phyloP scores from a whole-genome alignment of 2,113 vertebrate genomes.

The Rana temporaria region DNA sequence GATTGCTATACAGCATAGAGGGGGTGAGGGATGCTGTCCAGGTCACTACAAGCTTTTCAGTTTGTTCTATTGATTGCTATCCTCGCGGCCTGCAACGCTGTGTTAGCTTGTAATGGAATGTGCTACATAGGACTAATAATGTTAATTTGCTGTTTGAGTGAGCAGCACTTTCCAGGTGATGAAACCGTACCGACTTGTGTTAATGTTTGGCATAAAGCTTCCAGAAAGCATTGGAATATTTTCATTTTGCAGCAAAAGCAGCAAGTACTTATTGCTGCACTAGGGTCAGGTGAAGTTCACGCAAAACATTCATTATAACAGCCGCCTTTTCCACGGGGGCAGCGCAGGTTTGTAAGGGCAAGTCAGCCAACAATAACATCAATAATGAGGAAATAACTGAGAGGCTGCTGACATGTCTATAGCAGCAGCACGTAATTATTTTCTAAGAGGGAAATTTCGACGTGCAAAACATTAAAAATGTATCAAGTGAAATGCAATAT shows the following conservation, averaged over 20 bases:
- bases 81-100: neutral
- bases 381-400: neutral
- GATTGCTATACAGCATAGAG: no score
- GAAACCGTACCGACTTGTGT: neutral
- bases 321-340: neutral
- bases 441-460: no score
- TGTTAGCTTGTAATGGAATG: no score
- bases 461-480: no score
- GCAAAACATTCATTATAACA: constrained; percentile 6
- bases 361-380: neutral
- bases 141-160: neutral
- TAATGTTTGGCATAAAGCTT: constrained; percentile 22
- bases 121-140: neutral
- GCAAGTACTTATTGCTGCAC: neutral
- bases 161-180: neutral
- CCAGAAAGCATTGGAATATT: constrained; percentile 4
- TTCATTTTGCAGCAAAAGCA: neutral
- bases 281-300: constrained; percentile 5
- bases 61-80: no score
- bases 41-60: no score
- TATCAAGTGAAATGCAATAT: no score
- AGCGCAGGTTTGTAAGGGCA: neutral
- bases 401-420: neutral
- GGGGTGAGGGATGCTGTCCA: no score
- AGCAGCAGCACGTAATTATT: no score